A percentile compares a stretch with the other conserved stretches of the same genome.
phyloP scores from a whole-genome alignment of 1,140 invertebrate species.

The Ceratitis capitata region DNA sequence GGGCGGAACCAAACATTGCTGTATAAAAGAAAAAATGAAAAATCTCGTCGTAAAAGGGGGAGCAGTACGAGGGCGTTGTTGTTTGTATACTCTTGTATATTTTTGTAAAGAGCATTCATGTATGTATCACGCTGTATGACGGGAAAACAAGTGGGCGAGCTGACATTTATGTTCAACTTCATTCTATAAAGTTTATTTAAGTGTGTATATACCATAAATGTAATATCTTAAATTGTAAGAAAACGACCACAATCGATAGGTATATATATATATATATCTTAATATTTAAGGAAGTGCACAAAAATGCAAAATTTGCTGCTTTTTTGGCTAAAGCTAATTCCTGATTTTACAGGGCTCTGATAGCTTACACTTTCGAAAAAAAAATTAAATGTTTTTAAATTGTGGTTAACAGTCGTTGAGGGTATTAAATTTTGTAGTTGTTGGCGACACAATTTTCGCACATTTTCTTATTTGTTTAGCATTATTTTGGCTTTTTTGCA shows the following conservation, averaged over 20 bases:
- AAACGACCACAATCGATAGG: too few relatives aligned
- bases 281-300: too few relatives aligned
- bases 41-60: not conserved
- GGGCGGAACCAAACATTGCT: not conserved
- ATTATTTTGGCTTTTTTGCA: not conserved
- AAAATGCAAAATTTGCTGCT: too few relatives aligned
- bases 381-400: too few relatives aligned
- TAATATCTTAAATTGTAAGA: too few relatives aligned
- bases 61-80: not conserved
- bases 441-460: not conserved
- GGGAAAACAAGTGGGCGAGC: conserved; percentile 14
- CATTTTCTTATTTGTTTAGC: not conserved
- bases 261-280: too few relatives aligned
- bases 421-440: not conserved
- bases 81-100: not conserved
- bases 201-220: too few relatives aligned
- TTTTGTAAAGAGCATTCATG: not conserved
- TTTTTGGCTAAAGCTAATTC: too few relatives aligned
- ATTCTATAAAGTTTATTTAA: not conserved
- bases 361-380: too few relatives aligned
- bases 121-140: not conserved
- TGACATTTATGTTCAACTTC: conserved; percentile 14
- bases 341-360: too few relatives aligned
- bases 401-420: not conserved
- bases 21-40: not conserved